Evolutionary conservation across 2,888 invertebrate species (phyloP), one percentile per base, ranked within the genome.

Genomic region (Amaurobius ferox): DNA sequence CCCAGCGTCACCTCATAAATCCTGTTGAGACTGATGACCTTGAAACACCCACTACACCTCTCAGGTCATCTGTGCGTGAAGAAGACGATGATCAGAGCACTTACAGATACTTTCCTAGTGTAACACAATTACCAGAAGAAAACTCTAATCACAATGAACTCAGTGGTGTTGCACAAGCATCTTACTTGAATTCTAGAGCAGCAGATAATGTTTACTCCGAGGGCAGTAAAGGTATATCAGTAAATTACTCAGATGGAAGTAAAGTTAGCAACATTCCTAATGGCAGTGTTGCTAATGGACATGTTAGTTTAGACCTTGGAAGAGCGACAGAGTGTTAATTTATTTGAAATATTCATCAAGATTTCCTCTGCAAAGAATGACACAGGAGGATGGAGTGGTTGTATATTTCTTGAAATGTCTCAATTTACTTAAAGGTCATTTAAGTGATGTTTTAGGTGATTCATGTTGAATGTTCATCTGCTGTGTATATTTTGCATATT

Each of bases 221-320:
- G 7, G 62, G 79, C 2, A 80, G 77, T 28, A 88, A 88, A 55
- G 78, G 77, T 0, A 70, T 83, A 13, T 83, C 86, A 29, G 35
- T 86, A 32, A 79, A 72, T 62, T 88, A 80, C 44, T 88, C 88
- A n/a, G 88, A 88, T 70, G 86, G 83, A 2, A 88, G 88, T 29
- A 88, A 88, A 64, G 66, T 89, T 23, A 89, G 88, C 76, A 86
- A 72, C 40, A 40, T 76, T 19, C 85, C 88, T 0, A 89, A 89
- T 76, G 89, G 89, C 5, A 87, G 88, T 23, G n/a, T 89, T 11
- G 74, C 86, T 1, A 89, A 89, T 79, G 89, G 89, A 32, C 88
- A 88, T 67, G 74, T 86, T 6, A 19, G 67, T 16, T 79, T 81
- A 16, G 68, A 39, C 11, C 3, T 13, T 3, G 78, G 39, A 77